Evolutionary conservation across 1,140 invertebrate genomes (phyloP), one percentile per base, ranked within the genome.

Genomic region (Mesaphorura yosii): DNA sequence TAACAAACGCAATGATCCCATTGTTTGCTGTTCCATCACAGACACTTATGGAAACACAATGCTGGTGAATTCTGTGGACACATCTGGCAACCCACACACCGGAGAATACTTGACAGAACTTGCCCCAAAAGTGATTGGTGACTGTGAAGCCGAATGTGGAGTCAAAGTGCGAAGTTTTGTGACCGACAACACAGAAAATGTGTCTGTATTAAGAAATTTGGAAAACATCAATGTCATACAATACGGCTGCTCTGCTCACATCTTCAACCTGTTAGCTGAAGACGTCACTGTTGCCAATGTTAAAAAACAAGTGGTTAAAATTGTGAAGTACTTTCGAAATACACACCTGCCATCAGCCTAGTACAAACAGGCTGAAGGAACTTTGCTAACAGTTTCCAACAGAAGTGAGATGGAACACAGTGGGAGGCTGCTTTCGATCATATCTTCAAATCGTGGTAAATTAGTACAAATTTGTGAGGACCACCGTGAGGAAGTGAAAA

Each of bases 261-360:
- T 42, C 7, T 17, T 42, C 7, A 42, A 42, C 19, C 40, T 42
- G 6, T 42, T 42, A 6, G n/a, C 40, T 17, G 17, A 7, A 7
- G 40, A 42, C 23, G 7, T 42, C 40, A 6, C 10, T 10, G 23
- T 42, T 7, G n/a, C 40, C 19, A 19, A 42, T 12, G 7, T 42
- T 10, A 22, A 6, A 42, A 22, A n/a, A 10, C 7, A 6, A 10
- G 40, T 42, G 10, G 7, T 42, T n/a, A 42, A 42, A 42, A 12
- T 42, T 19, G 23, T 42, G n/a, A 42, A 42, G 40, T 42, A 42
- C 23, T 42, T 42, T 22, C 6, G 40, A 42, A 42, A 42, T 42
- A 42, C 6, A 12, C 40, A 42, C 23, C 6, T 10, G 6, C 40
- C 40, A 12, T 12, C 7, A 7, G 40, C 40, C 19, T 42, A 22